phyloP scores from a whole-genome alignment of 1,140 invertebrate species.

The Capitella teleta region DNA sequence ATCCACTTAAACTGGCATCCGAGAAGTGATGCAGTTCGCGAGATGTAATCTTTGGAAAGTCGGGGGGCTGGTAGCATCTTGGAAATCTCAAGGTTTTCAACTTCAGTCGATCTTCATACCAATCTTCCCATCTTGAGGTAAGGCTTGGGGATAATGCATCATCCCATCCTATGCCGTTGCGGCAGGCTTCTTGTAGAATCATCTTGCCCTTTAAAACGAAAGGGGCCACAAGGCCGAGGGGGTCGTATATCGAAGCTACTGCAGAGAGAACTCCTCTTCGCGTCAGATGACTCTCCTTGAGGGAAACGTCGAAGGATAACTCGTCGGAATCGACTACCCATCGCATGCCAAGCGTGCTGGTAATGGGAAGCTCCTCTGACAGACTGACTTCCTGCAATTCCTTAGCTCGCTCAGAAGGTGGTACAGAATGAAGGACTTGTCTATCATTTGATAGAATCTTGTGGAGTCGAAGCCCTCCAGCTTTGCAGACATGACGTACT shows the following conservation, averaged over 20 bases:
- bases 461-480: background rate
- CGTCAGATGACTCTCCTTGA: constrained; percentile 14
- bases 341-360: constrained; percentile 16
- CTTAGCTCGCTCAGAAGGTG: background rate
- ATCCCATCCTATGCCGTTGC: constrained; percentile 2
- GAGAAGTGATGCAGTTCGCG: constrained; percentile 13
- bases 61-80: constrained; percentile 2
- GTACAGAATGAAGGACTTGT: constrained; percentile 3
- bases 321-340: constrained; percentile 20
- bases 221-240: constrained; percentile 16
- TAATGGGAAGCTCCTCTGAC: constrained; percentile 16
- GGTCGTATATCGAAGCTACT: constrained; percentile 20
- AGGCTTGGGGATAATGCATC: background rate
- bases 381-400: constrained; percentile 14
- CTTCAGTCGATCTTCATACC: background rate
- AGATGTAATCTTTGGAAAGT: background rate
- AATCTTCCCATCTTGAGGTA: background rate
- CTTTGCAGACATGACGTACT: constrained; percentile 4
- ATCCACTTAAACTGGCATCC: constrained; percentile 10
- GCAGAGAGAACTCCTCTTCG: constrained; percentile 17
- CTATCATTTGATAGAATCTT: constrained; percentile 6
- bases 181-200: background rate
- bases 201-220: constrained; percentile 18
- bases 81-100: background rate
- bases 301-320: constrained; percentile 14